These are phyloP conservation scores for Ephestia elutella DNA, from an alignment of 1,140 invertebrate species.

Conservation along the genomic window DNA sequence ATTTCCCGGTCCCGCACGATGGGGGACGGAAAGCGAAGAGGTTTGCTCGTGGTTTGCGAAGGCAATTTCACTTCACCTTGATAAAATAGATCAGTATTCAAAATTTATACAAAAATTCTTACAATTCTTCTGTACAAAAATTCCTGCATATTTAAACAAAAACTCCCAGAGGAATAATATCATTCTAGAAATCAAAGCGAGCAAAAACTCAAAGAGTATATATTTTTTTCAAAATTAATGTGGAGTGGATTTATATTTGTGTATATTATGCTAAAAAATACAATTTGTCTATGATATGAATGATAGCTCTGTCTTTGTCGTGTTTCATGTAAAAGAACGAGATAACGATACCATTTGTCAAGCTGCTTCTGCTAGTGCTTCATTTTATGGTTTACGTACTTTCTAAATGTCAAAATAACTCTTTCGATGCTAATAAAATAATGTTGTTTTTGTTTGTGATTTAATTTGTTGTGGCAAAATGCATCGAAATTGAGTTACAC, in stretches of 20 bases:
- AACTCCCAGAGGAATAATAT: no score
- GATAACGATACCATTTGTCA: not conserved
- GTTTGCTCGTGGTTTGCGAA: no score
- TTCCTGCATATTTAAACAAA: no score
- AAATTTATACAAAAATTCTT: no score
- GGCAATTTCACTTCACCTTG: no score
- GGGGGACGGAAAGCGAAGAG: no score
- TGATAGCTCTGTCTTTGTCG: not conserved
- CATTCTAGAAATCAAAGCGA: no score
- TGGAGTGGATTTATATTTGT: not conserved
- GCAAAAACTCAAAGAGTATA: no score
- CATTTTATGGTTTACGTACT: conserved; percentile 17
- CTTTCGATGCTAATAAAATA: conserved; percentile 61
- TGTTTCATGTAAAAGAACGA: not conserved
- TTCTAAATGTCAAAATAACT: conserved; percentile 64
- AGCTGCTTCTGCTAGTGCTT: not conserved
- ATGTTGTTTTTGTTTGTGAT: conserved; percentile 53
- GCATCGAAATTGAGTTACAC: conserved; percentile 52
- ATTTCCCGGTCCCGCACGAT: no score
- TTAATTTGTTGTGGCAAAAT: conserved; percentile 29
- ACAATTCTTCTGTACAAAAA: no score
- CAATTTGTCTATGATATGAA: not conserved
- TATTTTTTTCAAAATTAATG: no score
- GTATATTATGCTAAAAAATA: not conserved
- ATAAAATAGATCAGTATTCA: no score